Base-by-base conservation (phyloP, 2,797 vertebrate species). In the Amphiprion clarkii region DNA sequence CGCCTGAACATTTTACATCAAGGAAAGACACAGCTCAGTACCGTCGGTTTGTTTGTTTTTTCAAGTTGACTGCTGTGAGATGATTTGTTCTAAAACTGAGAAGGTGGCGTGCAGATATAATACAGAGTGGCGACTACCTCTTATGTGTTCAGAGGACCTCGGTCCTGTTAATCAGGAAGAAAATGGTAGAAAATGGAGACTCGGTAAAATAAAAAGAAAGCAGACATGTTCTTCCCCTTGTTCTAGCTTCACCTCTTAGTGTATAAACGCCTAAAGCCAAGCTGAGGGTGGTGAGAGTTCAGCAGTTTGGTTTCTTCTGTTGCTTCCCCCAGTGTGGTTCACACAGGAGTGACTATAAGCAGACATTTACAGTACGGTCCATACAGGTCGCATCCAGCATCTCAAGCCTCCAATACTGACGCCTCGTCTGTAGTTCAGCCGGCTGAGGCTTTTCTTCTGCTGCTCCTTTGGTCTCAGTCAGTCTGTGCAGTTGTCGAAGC, bases 31-130 rank as follows among this genome's bases (percentile, higher is more conserved):
- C 78, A 55, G 68, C 63, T 3, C 66, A 71, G 84, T 87, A 85
- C 82, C 68, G 5, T 51, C 25, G 72, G 5, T 53, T 31, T 44
- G 75, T 59, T 77, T 73, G 17, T 52, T 61, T 51, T 64, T 63
- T 59, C 40, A 76, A 78, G 79, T 56, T 6, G 53, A 55, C 29
- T 13, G 39, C 71, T 51, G 31, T 4, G 2, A 74, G 60, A 66
- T 33, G 75, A 83, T 87, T 82, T 89, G 67, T 83, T 88, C 87
- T 69, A 73, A 3, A 76, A 81, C 13, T 48, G 49, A 71, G 68
- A 68, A 73, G 36, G 56, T 61, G 72, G 40, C 14, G 53, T 83
- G 79, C 78, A 81, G 70, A 75, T 58, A 54, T 65, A 76, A 73
- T 72, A 80, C 67, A 77, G 62, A 70, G 53, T 48, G 56, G 52